Evolutionary conservation across 2,113 vertebrate species (phyloP).

Genomic region (Poeciliopsis prolifica): DNA sequence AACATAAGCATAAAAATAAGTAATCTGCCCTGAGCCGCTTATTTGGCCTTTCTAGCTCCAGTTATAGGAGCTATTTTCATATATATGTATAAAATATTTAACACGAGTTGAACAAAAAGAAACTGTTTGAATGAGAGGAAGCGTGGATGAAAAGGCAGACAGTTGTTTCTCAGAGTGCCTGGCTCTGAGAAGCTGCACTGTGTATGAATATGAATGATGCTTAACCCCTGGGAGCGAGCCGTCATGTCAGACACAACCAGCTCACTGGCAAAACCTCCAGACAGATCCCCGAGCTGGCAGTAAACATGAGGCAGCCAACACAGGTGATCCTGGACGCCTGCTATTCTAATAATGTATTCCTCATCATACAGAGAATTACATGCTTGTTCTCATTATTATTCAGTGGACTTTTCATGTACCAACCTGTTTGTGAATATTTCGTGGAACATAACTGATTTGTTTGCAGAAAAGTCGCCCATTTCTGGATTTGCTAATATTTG

Average conservation of each 20-base stretch:
- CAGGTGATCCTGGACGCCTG: slow-evolving; percentile 40
- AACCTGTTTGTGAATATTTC: too few relatives aligned
- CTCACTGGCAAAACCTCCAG: slow-evolving; percentile 51
- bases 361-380: neutral
- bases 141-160: slow-evolving; percentile 27
- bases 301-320: slow-evolving; percentile 38
- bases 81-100: slow-evolving; percentile 5
- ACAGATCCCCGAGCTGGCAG: slow-evolving; percentile 34
- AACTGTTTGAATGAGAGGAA: slow-evolving; percentile 16
- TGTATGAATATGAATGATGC: slow-evolving; percentile 71
- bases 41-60: slow-evolving; percentile 38
- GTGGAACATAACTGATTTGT: too few relatives aligned
- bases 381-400: neutral
- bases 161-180: slow-evolving; percentile 41
- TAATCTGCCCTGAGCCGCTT: slow-evolving; percentile 18
- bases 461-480: too few relatives aligned
- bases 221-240: slow-evolving; percentile 58
- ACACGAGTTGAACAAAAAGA: slow-evolving; percentile 20
- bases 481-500: too few relatives aligned
- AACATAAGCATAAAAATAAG: slow-evolving; percentile 9
- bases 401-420: too few relatives aligned
- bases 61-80: slow-evolving; percentile 22
- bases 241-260: slow-evolving; percentile 67
- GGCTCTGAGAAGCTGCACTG: slow-evolving; percentile 44
- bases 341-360: slow-evolving; percentile 1